phyloP scores from a whole-genome alignment of 2,888 invertebrate species.

The Celastrina argiolus region DNA sequence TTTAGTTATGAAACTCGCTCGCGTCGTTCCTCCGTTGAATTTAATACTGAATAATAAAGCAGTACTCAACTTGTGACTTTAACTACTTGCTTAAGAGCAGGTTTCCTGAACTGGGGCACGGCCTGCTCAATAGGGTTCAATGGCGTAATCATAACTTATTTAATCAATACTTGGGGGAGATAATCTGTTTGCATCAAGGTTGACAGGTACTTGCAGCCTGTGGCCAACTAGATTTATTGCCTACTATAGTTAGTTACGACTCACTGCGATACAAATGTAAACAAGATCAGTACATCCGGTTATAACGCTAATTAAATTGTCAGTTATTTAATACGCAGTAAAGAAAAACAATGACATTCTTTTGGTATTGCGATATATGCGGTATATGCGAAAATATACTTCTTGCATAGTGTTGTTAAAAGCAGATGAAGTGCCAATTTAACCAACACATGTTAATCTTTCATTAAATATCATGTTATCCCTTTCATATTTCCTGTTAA shows the following conservation, averaged over 20 bases:
- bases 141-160: constrained; percentile 20
- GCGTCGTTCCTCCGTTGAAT: constrained; percentile 66
- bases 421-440: too few species aligned
- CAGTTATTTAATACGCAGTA: too few species aligned
- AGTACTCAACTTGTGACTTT: constrained; percentile 68
- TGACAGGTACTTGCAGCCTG: neutral
- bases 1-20: constrained; percentile 69
- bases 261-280: too few species aligned
- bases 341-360: too few species aligned
- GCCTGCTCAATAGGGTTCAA: constrained; percentile 33
- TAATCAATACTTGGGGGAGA: constrained; percentile 13
- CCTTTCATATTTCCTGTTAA: too few species aligned
- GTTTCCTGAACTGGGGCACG: constrained; percentile 53
- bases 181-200: constrained; percentile 11
- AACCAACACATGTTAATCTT: too few species aligned
- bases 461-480: too few species aligned
- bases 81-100: constrained; percentile 65
- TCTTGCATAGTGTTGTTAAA: too few species aligned
- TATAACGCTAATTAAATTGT: too few species aligned
- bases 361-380: too few species aligned
- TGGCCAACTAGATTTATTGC: neutral
- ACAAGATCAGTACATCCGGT: too few species aligned
- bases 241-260: neutral
- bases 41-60: constrained; percentile 76
- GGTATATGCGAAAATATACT: too few species aligned